Evolutionary conservation across 1,140 invertebrate genomes (phyloP), one percentile per base, ranked within the genome.

Genomic region (Cotesia glomerata): DNA sequence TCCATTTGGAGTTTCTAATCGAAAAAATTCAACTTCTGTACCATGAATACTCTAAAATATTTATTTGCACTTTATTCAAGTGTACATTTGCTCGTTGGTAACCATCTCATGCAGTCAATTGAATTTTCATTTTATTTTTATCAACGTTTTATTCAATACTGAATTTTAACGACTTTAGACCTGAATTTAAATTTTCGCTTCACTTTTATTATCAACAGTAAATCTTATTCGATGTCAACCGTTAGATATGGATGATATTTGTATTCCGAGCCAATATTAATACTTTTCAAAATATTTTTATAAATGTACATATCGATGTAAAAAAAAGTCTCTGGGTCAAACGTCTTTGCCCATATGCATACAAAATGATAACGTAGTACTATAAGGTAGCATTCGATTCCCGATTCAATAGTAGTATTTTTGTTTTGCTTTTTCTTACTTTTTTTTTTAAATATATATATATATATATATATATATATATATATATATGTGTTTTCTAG

Each of bases 321-420:
- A 35, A 18, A 34, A 34, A 3, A 45, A 45, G 11, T 9, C 39
- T 18, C 16, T 4, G 26, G 16, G 56, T 58, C 56, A 58, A 58
- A 58, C 32, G 16, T 18, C 16, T 58, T 58, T 58, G 26, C 8
- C 39, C 11, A 18, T 58, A 58, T 58, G 18, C 56, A 58, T 58
- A 58, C 26, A 58, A 18, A 58, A 18, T 9, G 56, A 18, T 26
- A 58, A 9, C 8, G 26, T 58, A 16, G 26, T 16, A 18, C 56
- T 45, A 26, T 26, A 7, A 8, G 18, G 14, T 56, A 61, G 67
- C 62, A 74, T 78, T 77, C 75, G 74, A 79, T 79, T 78, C 73
- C 70, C 68, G 66, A 73, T 79, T 62, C 7, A 76, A 76, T 80
- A 72, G 76, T 11, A 9, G 7, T 45, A 45, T 45, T 45, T 45